phyloP scores from a whole-genome alignment of 2,888 invertebrate genomes.

The Sarcophaga subvicina region DNA sequence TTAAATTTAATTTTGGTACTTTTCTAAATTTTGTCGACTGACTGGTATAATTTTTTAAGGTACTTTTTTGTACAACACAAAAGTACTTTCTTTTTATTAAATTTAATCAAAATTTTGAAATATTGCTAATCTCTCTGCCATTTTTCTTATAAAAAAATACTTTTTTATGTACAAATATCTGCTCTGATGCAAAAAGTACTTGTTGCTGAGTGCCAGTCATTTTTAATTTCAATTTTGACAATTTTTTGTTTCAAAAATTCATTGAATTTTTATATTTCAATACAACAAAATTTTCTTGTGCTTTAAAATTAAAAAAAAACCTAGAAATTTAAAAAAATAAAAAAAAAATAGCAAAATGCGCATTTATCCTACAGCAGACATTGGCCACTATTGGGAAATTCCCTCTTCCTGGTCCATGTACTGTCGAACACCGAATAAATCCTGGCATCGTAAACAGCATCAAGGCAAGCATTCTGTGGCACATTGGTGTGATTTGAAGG shows the following conservation, averaged over 20 bases:
- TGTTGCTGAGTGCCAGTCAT: no score
- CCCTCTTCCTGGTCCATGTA: slow-evolving; percentile 72
- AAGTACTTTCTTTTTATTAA: no score
- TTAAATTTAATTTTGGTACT: no score
- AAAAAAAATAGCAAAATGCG: slow-evolving; percentile 70
- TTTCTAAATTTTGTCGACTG: no score
- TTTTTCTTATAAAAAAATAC: no score
- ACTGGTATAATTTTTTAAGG: no score
- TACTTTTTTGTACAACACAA: no score
- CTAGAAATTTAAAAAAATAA: not conserved
- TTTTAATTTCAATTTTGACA: not conserved
- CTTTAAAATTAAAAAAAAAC: not conserved
- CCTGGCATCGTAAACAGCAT: slow-evolving; percentile 72
- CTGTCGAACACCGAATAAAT: slow-evolving; percentile 69
- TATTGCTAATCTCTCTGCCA: no score
- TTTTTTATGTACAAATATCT: no score
- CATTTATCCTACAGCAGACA: slow-evolving; percentile 72
- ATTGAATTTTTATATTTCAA: not conserved
- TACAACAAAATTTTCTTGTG: not conserved
- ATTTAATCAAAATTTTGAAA: no score
- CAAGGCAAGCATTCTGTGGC: slow-evolving; percentile 65
- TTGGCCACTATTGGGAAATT: slow-evolving; percentile 72
- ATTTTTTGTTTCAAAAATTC: not conserved
- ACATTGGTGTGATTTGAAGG: slow-evolving; percentile 75
- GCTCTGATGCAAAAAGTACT: no score